Conservation (phyloP, 2,113 vertebrate genomes). For the Gallinago paraguaiae region DNA sequence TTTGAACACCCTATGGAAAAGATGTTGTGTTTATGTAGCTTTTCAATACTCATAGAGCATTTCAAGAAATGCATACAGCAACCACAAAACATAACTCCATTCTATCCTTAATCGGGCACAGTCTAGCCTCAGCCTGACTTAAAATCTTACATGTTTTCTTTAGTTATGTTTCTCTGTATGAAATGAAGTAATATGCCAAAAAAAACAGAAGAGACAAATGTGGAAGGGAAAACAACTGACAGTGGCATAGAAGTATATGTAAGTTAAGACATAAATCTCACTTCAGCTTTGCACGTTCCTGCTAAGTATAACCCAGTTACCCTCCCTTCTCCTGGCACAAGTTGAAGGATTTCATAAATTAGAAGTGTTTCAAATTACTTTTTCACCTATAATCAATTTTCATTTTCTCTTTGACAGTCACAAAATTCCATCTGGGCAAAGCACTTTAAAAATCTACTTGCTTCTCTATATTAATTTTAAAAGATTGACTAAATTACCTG, state of each 20-base stretch:
- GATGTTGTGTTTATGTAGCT: accelerated
- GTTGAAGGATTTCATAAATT: not conserved
- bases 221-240: not conserved
- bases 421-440: not conserved
- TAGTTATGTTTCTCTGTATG: not conserved
- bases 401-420: not conserved
- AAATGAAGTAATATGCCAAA: not conserved
- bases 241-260: not conserved
- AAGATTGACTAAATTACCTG: not conserved
- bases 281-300: not conserved
- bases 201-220: not conserved
- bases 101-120: not conserved
- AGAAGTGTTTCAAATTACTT: not conserved
- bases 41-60: not conserved
- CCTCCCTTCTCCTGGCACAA: not conserved
- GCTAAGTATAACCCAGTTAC: not conserved
- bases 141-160: not conserved
- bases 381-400: slow-evolving; percentile 3
- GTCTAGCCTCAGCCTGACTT: not conserved
- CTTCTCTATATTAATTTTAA: not conserved
- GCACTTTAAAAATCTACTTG: not conserved
- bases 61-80: not conserved
- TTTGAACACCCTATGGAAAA: not conserved
- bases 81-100: not conserved
- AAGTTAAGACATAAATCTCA: not conserved